These are phyloP conservation scores for Cotesia glomerata DNA, from an alignment of 1,140 invertebrate genomes.

Conservation along the genomic window DNA sequence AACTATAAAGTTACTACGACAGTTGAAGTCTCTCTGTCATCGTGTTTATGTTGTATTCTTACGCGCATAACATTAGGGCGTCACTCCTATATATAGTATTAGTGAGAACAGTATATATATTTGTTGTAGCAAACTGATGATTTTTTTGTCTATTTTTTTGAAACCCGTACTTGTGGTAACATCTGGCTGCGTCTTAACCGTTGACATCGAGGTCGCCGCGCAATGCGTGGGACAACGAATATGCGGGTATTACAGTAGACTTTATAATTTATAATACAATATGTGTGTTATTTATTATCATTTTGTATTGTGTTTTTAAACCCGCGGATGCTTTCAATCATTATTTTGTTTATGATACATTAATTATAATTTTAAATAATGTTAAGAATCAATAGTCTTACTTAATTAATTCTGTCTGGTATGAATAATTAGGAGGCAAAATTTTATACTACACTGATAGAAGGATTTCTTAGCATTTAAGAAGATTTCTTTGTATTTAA, in stretches of 20 bases:
- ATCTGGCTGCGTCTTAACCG: conserved; percentile 1
- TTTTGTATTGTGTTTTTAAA: background rate
- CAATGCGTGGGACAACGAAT: conserved; percentile 3
- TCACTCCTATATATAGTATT: too few relatives aligned
- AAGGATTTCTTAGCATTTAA: too few relatives aligned
- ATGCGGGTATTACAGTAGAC: background rate
- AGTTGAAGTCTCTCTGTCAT: background rate
- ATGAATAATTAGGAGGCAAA: too few relatives aligned
- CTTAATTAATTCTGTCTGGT: too few relatives aligned
- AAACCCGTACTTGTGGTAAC: conserved; percentile 5
- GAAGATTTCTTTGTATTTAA: too few relatives aligned
- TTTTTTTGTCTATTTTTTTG: conserved; percentile 3
- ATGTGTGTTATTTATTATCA: background rate
- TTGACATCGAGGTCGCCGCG: background rate
- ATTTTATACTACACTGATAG: too few relatives aligned
- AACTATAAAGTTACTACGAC: background rate
- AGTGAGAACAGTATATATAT: background rate
- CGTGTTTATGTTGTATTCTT: background rate
- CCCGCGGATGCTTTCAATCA: too few relatives aligned
- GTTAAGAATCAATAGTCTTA: too few relatives aligned
- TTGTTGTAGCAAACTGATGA: background rate
- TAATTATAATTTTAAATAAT: too few relatives aligned
- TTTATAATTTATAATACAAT: conserved; percentile 4
- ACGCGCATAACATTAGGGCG: too few relatives aligned
- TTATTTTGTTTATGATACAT: too few relatives aligned